A percentile compares a stretch with the other conserved stretches of the same genome.
These are phyloP conservation scores for Microcebus griseorufus DNA, from an alignment of 2,113 vertebrate species.

Conservation along the genomic window DNA sequence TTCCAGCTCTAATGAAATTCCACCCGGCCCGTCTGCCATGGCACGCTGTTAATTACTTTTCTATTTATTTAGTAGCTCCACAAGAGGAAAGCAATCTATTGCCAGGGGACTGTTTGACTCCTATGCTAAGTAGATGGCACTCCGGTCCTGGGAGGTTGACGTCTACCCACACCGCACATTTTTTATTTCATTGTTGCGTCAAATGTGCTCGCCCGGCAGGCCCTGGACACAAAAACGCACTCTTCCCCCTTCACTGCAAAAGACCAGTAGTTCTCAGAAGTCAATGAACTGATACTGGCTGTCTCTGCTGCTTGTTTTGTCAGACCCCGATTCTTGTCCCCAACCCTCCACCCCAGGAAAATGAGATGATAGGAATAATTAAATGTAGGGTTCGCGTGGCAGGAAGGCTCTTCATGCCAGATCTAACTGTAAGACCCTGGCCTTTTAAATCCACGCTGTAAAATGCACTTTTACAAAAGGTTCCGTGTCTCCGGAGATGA, in stretches of 20 bases:
- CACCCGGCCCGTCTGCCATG: conserved; percentile 81
- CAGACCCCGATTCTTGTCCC: background rate
- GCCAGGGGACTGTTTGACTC: conserved; percentile 88
- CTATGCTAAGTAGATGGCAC: conserved; percentile 87
- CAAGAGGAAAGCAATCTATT: conserved; percentile 86
- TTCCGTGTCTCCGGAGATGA: background rate
- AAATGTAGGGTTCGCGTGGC: background rate
- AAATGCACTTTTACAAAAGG: background rate
- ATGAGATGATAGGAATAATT: background rate
- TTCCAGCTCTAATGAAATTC: conserved; percentile 85
- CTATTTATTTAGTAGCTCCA: conserved; percentile 90
- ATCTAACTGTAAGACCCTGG: background rate
- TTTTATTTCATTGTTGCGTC: conserved; percentile 85
- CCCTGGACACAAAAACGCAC: conserved; percentile 54
- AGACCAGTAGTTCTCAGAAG: conserved; percentile 69
- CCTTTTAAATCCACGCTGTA: background rate
- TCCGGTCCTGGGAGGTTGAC: conserved; percentile 89
- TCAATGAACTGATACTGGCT: conserved; percentile 61
- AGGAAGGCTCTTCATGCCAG: too few relatives aligned
- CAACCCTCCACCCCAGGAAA: too few relatives aligned
- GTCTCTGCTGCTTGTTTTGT: conserved; percentile 18
- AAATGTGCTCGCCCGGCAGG: conserved; percentile 85
- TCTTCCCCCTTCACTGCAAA: conserved; percentile 61
- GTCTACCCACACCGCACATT: conserved; percentile 82
- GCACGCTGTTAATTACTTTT: conserved; percentile 90